phyloP scores from a whole-genome alignment of 30 jellyfish, hydroid and myxozoan species.

The Aurelia sp. region DNA sequence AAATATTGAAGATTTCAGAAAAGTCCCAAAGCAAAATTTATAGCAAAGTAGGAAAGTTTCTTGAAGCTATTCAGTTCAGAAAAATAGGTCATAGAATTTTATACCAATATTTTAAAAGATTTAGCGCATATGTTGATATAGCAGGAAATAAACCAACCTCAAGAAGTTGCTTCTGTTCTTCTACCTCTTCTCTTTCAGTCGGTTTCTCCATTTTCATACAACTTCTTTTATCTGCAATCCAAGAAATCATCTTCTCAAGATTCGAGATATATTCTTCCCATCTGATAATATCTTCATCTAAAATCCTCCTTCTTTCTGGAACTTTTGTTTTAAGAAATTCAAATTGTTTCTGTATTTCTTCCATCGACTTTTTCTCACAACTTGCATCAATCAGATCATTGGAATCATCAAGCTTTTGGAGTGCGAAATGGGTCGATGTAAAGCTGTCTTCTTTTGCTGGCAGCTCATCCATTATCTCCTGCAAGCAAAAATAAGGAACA shows the following conservation, averaged over 20 bases:
- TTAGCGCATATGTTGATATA: background rate
- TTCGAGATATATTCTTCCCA: constrained; percentile 47
- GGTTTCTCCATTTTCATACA: constrained; percentile 50
- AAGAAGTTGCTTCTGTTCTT: constrained; percentile 32
- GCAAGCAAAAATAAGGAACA: background rate
- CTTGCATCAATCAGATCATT: constrained; percentile 13
- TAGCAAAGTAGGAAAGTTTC: too few species aligned
- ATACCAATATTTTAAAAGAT: background rate
- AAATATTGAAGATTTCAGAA: too few species aligned
- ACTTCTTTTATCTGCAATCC: constrained; percentile 35
- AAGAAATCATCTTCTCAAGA: constrained; percentile 28
- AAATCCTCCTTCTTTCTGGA: constrained; percentile 19
- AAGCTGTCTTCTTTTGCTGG: constrained; percentile 18
- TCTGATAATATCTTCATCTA: constrained; percentile 17
- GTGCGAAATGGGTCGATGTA: background rate
- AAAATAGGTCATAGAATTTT: too few species aligned
- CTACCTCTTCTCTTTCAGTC: constrained; percentile 36
- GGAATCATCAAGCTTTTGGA: background rate
- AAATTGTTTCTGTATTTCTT: constrained; percentile 1
- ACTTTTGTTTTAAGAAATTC: background rate
- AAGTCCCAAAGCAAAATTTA: too few species aligned
- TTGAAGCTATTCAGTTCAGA: background rate
- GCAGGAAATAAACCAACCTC: constrained; percentile 33
- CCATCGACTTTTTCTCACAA: background rate
- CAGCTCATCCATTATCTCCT: constrained; percentile 24